Base-by-base conservation (phyloP, 2,888 invertebrate genomes). In the Brassicogethes aeneus region DNA sequence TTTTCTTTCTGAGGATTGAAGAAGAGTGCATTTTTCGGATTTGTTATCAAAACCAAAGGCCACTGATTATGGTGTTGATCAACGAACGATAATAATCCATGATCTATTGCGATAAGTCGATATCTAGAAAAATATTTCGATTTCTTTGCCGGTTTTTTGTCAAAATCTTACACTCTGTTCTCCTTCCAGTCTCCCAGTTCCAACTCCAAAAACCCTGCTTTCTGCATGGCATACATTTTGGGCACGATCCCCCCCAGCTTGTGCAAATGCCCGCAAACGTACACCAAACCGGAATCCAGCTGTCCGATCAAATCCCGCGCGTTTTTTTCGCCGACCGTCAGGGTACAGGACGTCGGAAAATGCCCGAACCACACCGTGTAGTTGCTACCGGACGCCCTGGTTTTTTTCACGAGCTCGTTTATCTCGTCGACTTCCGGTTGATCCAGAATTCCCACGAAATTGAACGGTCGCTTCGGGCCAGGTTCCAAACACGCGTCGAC, bases 111-210 rank as follows among this genome's bases (percentile, higher is more conserved):
- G 47, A 80, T 77, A 37, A 93, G 63, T 30, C 93, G 77, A 69
- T 76, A 90, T 62, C 85, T 85, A 61, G 44, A 50, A 53, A 17
- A 42, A 17, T 33, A n/a, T 16, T 17, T 23, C 23, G 5, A 23
- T 7, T 23, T 23, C 5, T 7, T 23, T 23, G 5, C 5, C 5
- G 5, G 10, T 10, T 23, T 23, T 23, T 7, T 7, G 10, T 23
- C 10, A 23, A 5, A 23, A 10, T 23, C 70, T 70, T 71, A 85
- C 86, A 85, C 76, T 70, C 92, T 75, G 60, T 85, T 86, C 56
- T 88, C 86, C 68, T 89, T 93, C 92, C 93, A 94, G 70, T 94
- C 94, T 5, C 84, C 89, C 39, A 93, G 69, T 69, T 94, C 94
- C 42, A 93, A 71, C 68, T 94, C 94, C 43, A 93, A 70, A 60